A percentile compares a stretch with the other conserved stretches of the same genome.
Evolutionary conservation across 2,113 vertebrate genomes (phyloP).

Genomic region (Sphyrna mokarran): DNA sequence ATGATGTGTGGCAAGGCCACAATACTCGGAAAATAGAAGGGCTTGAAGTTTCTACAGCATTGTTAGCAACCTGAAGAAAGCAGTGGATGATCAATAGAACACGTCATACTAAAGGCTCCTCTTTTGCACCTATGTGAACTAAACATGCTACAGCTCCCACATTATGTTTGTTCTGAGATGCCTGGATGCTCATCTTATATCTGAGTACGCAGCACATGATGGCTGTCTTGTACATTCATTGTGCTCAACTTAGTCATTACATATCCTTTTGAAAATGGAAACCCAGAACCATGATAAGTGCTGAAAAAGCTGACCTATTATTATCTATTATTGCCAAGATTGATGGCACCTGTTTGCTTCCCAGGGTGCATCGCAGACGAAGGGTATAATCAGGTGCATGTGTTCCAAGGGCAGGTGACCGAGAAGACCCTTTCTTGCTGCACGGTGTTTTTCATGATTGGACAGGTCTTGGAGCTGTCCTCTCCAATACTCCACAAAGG

Average conservation of each 20-base stretch:
- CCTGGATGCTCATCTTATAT: neutral
- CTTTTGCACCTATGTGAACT: neutral
- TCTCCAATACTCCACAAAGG: neutral
- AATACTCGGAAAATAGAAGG: neutral
- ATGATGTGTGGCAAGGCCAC: too few relatives aligned
- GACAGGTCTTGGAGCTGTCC: neutral
- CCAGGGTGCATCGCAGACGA: neutral
- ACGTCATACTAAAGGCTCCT: neutral
- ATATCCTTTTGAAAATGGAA: neutral
- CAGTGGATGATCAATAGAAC: neutral
- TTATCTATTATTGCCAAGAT: neutral
- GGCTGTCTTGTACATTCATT: neutral
- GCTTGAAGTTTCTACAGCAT: neutral
- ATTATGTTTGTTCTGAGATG: neutral
- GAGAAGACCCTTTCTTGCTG: neutral
- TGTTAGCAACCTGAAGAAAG: neutral
- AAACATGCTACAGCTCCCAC: neutral
- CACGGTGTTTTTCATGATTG: neutral
- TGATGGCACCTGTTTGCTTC: neutral
- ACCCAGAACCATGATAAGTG: neutral
- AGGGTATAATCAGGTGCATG: neutral
- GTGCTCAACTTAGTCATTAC: neutral
- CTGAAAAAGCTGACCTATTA: neutral
- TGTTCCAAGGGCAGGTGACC: neutral
- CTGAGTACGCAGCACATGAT: neutral